Percentiles rank a stretch among this genome's conserved stretches.
Evolutionary conservation across 2,797 vertebrate species (phyloP).

Genomic region (Periparus ater): DNA sequence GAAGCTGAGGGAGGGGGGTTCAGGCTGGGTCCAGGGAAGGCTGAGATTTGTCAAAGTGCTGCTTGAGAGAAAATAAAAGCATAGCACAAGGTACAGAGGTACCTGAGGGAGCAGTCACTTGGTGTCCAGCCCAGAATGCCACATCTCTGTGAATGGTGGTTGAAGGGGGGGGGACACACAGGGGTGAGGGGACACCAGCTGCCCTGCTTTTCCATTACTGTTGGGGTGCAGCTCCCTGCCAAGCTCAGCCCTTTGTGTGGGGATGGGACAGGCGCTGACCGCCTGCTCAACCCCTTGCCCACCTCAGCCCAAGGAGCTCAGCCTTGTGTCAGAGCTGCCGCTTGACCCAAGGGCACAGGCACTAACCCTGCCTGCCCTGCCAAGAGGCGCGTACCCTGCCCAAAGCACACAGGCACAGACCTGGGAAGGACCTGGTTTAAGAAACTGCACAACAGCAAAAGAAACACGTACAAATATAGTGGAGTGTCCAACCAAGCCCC

Average conservation of each 20-base stretch:
- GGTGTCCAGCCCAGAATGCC: background rate
- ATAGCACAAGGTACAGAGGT: background rate
- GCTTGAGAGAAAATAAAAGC: slow-evolving; percentile 45
- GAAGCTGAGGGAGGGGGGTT: background rate
- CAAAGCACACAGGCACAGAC: background rate
- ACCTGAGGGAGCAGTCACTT: background rate
- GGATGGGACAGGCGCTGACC: background rate
- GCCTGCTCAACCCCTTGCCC: background rate
- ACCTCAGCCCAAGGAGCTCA: slow-evolving; percentile 76
- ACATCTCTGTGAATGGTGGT: background rate
- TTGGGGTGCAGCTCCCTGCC: background rate
- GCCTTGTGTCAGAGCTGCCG: slow-evolving; percentile 70
- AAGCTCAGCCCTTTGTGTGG: background rate
- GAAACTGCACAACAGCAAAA: slow-evolving; percentile 33
- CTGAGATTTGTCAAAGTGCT: background rate
- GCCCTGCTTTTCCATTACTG: background rate
- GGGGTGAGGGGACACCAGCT: background rate
- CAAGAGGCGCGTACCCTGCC: accelerated
- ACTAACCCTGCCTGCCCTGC: background rate
- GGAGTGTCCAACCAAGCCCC: slow-evolving; percentile 44
- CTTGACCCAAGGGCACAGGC: background rate
- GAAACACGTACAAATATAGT: background rate
- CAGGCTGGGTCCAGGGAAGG: background rate
- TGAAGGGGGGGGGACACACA: accelerated
- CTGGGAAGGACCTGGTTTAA: slow-evolving; percentile 54